These are phyloP conservation scores for Laticauda laticaudata DNA, from an alignment of 2,113 vertebrate genomes.

Conservation along the genomic window DNA sequence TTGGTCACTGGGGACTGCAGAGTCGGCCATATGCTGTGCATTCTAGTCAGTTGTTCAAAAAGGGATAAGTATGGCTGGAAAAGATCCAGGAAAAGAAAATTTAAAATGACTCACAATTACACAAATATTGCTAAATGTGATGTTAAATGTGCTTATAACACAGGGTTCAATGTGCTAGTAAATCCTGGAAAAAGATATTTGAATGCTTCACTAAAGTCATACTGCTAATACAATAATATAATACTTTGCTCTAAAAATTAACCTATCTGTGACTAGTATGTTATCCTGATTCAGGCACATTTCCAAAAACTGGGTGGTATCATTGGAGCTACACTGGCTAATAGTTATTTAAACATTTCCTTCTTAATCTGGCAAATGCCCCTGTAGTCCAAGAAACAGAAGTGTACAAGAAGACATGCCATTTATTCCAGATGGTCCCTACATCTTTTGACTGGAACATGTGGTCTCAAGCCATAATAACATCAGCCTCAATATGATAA, in stretches of 20 bases:
- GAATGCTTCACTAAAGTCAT: neutral
- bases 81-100: neutral
- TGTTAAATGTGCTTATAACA: neutral
- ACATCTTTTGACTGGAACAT: neutral
- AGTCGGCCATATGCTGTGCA: slow-evolving; percentile 58
- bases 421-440: neutral
- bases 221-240: neutral
- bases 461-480: neutral
- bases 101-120: neutral
- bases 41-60: slow-evolving; percentile 52
- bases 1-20: slow-evolving; percentile 68
- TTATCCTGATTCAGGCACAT: neutral
- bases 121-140: neutral
- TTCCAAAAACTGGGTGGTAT: neutral
- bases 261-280: neutral
- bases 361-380: neutral
- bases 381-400: neutral
- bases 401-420: neutral
- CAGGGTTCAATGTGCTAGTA: neutral
- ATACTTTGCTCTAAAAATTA: neutral
- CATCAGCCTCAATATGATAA: neutral
- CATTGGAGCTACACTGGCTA: neutral
- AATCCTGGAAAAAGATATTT: neutral
- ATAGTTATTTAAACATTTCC: neutral
- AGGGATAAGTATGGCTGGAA: neutral